A percentile compares a stretch with the other conserved stretches of the same genome.
Conservation (phyloP, 2,888 invertebrate species). For the Melieria omissa region DNA sequence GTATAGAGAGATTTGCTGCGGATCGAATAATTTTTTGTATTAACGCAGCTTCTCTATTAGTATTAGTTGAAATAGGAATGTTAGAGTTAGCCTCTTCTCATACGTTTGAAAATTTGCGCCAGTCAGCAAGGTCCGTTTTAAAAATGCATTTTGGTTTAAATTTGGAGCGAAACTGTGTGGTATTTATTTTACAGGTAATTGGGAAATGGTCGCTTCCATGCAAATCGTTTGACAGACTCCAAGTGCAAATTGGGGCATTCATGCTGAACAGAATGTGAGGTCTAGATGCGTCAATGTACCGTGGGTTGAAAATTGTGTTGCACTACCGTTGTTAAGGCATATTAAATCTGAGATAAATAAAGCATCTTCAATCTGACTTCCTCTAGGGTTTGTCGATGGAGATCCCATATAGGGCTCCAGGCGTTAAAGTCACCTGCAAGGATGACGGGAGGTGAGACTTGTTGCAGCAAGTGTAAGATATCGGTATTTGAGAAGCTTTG, state of each 20-base stretch:
- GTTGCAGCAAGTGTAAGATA: no score
- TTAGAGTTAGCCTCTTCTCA: background rate
- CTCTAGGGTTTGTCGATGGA: background rate
- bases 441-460: no score
- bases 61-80: no score
- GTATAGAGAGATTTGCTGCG: constrained; percentile 9
- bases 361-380: no score
- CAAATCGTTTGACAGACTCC: background rate
- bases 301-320: background rate
- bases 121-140: constrained; percentile 12
- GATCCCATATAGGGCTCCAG: background rate
- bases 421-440: no score
- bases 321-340: constrained; percentile 4
- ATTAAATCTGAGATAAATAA: background rate
- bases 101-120: constrained; percentile 7
- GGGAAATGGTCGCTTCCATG: background rate
- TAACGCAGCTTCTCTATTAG: no score
- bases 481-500: background rate
- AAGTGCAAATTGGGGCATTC: constrained; percentile 3
- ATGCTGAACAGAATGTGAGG: constrained; percentile 5
- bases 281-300: constrained; percentile 3
- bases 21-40: constrained; percentile 2
- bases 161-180: constrained; percentile 1
- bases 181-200: background rate
- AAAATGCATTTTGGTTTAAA: constrained; percentile 12